Conservation (phyloP, 2,797 vertebrate genomes). For the Otolemur crassicaudatus region DNA sequence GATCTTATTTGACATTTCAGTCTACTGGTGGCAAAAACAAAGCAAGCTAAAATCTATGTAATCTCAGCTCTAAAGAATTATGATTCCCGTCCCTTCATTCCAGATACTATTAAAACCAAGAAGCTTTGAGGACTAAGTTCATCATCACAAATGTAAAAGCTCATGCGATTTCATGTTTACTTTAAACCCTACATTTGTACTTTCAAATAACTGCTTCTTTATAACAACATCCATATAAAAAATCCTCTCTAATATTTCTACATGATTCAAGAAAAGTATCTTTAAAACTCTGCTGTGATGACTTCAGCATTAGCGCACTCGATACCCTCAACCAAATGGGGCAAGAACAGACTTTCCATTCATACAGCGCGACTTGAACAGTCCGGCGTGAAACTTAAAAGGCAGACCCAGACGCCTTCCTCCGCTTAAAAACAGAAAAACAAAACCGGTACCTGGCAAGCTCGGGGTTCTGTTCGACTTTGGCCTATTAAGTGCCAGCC, state of each 20-base stretch:
- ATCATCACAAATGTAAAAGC: neutral
- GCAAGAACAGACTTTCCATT: conserved; percentile 30
- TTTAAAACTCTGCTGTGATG: neutral
- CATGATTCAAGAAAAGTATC: conserved; percentile 19
- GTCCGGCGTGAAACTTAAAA: conserved; percentile 44
- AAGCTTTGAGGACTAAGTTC: neutral
- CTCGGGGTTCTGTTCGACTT: neutral
- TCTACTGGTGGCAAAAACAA: neutral
- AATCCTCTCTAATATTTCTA: neutral
- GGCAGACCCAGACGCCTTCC: neutral
- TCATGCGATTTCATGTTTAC: neutral
- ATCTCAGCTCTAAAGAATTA: conserved; percentile 4
- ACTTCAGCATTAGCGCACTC: neutral
- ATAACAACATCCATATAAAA: neutral
- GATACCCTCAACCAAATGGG: neutral
- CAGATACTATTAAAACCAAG: conserved; percentile 16
- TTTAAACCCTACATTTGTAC: neutral
- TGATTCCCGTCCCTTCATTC: neutral
- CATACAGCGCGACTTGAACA: neutral
- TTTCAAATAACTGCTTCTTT: conserved; percentile 39
- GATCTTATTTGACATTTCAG: conserved; percentile 48
- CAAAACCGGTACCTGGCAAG: conserved; percentile 51
- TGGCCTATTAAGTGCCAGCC: conserved; percentile 25
- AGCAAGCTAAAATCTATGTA: conserved; percentile 37
- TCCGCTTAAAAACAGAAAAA: conserved; percentile 15